Conservation (phyloP, 2,113 vertebrate species). For the Channa maculata region DNA sequence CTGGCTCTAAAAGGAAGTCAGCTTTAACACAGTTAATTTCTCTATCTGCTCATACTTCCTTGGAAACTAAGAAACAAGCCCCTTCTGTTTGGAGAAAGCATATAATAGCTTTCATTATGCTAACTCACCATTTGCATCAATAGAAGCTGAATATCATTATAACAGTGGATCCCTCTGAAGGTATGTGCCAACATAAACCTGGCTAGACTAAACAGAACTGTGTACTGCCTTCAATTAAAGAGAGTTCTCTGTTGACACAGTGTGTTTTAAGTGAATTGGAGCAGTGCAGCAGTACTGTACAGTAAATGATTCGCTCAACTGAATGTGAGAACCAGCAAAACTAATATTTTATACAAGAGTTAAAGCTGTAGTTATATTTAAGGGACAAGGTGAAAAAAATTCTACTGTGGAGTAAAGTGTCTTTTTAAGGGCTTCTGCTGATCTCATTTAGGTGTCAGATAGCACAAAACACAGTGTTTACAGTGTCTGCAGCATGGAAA, state of each 20-base stretch:
- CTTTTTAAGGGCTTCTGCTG: constrained; percentile 1
- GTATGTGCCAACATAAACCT: constrained; percentile 66
- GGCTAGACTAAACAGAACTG: constrained; percentile 38
- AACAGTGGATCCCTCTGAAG: constrained; percentile 40
- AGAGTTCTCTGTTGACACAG: constrained; percentile 16
- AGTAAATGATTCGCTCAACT: constrained; percentile 14
- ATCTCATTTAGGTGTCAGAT: constrained; percentile 14
- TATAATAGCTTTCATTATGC: constrained; percentile 34
- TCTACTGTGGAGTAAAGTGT: not conserved
- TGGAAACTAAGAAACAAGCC: constrained; percentile 31
- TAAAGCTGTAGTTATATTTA: constrained; percentile 15
- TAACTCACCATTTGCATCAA: constrained; percentile 33
- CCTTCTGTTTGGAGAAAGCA: constrained; percentile 8
- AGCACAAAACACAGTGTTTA: constrained; percentile 22
- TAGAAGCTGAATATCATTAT: constrained; percentile 43
- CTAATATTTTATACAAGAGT: constrained; percentile 15
- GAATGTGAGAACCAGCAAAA: constrained; percentile 12
- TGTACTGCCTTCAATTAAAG: constrained; percentile 32
- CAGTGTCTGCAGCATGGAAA: constrained; percentile 25
- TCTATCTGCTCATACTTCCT: constrained; percentile 19
- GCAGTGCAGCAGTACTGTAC: constrained; percentile 21
- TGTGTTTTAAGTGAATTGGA: constrained; percentile 39
- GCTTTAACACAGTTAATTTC: constrained; percentile 25
- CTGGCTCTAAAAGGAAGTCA: constrained; percentile 21
- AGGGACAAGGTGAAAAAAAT: constrained; percentile 9